Evolutionary conservation across 2,888 invertebrate genomes (phyloP).

Genomic region (Lasiommata megera): DNA sequence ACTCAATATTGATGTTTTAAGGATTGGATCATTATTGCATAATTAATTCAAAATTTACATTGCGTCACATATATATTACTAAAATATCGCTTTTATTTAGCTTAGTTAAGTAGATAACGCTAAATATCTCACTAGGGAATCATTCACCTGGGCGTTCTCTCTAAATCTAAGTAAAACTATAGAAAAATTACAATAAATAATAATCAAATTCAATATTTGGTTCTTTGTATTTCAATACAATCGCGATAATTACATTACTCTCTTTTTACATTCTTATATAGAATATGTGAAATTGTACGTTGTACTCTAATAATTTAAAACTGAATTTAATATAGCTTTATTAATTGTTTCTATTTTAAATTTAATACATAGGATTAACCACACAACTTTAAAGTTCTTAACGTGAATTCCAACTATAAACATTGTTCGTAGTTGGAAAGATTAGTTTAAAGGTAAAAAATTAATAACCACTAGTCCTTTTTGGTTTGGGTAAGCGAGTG

Average conservation of each 20-base stretch:
- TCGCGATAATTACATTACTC: background rate
- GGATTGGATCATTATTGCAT: no score
- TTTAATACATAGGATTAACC: no score
- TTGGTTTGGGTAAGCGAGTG: no score
- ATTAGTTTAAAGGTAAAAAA: no score
- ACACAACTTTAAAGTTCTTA: no score
- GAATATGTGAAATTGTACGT: background rate
- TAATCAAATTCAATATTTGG: slow-evolving; percentile 17
- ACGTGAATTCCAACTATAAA: no score
- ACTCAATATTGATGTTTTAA: no score
- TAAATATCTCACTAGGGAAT: slow-evolving; percentile 67
- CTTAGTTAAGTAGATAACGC: slow-evolving; percentile 35
- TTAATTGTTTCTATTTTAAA: no score
- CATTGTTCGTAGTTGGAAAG: no score
- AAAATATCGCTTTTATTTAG: slow-evolving; percentile 46
- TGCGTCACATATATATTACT: slow-evolving; percentile 47
- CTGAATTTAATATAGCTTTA: no score
- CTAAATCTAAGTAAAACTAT: slow-evolving; percentile 16
- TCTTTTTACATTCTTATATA: slow-evolving; percentile 1
- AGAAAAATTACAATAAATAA: slow-evolving; percentile 13
- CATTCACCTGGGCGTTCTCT: slow-evolving; percentile 27
- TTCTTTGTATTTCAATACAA: slow-evolving; percentile 15
- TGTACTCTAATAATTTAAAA: no score
- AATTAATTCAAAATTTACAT: slow-evolving; percentile 24
- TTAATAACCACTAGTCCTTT: no score